These are phyloP conservation scores for Drosophila ogumai DNA, from an alignment of 1,140 invertebrate species.

Conservation along the genomic window DNA sequence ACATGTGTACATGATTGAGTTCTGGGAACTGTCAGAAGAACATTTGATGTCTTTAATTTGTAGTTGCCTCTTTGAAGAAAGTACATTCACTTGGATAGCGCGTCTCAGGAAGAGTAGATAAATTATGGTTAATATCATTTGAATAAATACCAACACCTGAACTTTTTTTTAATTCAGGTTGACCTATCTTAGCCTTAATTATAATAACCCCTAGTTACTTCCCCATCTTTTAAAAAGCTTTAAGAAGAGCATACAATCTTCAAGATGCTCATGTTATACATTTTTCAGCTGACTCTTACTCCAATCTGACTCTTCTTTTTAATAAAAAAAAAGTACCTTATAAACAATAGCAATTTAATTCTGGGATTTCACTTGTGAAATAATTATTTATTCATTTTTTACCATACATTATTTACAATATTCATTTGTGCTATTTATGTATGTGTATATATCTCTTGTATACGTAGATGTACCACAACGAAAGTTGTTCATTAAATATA, in stretches of 20 bases:
- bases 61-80: not conserved
- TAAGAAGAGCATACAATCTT: not conserved
- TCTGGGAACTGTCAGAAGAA: constrained; percentile 51
- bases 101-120: not conserved
- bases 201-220: not conserved
- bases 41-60: constrained; percentile 7
- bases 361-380: constrained; percentile 31
- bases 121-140: not conserved
- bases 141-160: not conserved
- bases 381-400: constrained; percentile 56
- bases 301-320: not conserved
- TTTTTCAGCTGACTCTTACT: not conserved
- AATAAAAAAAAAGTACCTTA: not conserved
- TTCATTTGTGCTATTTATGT: constrained; percentile 62
- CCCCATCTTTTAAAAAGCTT: fast-evolving
- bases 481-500: constrained; percentile 30
- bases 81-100: not conserved
- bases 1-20: constrained; percentile 40
- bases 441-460: constrained; percentile 39
- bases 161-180: not conserved
- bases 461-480: constrained; percentile 43
- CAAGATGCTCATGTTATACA: fast-evolving
- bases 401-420: constrained; percentile 76
- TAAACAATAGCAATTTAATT: not conserved
- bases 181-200: not conserved